Evolutionary conservation across 2,888 invertebrate genomes (phyloP), one percentile per base, ranked within the genome.

Genomic region (Abrostola triplasia): DNA sequence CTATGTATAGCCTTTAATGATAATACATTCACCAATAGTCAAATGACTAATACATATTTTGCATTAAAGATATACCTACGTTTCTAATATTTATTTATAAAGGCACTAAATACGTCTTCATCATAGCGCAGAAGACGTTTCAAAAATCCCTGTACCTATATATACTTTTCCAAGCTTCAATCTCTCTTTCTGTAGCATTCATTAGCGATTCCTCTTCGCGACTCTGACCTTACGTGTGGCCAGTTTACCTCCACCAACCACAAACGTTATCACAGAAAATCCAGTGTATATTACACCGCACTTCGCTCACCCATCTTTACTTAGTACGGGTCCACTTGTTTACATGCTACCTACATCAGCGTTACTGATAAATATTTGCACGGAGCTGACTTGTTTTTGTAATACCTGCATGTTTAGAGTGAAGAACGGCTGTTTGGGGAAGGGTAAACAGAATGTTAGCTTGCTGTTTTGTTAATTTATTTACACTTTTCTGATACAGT

Each of bases 291-390:
- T 62, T 35, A 44, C 36, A 12, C 5, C 37, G 47, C 41, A 13
- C 24, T 48, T 35, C 38, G 35, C 47, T 52, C 41, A 49, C 35
- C 54, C 42, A 10, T n/a, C 58, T 48, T 61, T 64, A 53, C 63
- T 60, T 65, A 65, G 36, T 58, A 13, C 11, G 24, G 47, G 63
- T 42, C 56, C 13, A 51, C 47, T 37, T 67, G 63, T 76, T 63
- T 63, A 58, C 67, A 50, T 47, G 13, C 5, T 48, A 48, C 54
- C 59, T 59, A 49, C 63, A 48, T 63, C 56, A 69, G 60, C 37
- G 56, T 62, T 51, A 56, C 50, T 11, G 69, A 61, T 64, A 76
- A 79, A 77, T 73, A 76, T 79, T 79, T 79, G 70, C 50, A 58
- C 41, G 64, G 61, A 61, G 53, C 48, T 37, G 13, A 60, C 59